These are phyloP conservation scores for Perodicticus potto DNA, from an alignment of 2,797 vertebrate genomes.

Conservation along the genomic window DNA sequence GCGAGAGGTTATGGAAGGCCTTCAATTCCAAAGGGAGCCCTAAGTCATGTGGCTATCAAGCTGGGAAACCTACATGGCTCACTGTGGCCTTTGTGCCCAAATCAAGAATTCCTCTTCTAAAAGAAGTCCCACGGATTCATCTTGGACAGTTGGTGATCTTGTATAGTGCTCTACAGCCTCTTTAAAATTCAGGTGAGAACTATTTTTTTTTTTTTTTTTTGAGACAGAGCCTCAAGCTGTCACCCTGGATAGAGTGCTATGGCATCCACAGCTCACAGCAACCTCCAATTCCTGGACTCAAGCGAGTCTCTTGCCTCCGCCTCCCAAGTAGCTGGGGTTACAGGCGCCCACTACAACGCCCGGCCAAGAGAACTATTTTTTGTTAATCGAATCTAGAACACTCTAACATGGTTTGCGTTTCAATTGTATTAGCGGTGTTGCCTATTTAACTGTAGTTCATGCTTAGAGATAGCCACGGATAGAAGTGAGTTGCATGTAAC, in stretches of 20 bases:
- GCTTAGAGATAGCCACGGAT: constrained; percentile 48
- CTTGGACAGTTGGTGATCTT: constrained; percentile 29
- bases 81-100: background rate
- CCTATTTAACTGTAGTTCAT: constrained; percentile 54
- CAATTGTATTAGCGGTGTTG: background rate
- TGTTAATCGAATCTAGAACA: constrained; percentile 11
- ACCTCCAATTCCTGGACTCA: too few species aligned
- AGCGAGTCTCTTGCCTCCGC: too few species aligned
- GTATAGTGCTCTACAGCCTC: background rate
- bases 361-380: background rate
- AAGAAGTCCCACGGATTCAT: background rate
- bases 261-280: too few species aligned
- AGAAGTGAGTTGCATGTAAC: constrained; percentile 55
- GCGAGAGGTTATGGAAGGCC: background rate
- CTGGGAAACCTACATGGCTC: background rate
- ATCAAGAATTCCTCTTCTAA: background rate
- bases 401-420: background rate
- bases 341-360: too few species aligned
- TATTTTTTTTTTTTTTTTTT: too few species aligned
- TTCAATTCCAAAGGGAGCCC: background rate
- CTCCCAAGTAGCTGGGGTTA: too few species aligned
- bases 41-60: background rate
- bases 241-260: too few species aligned
- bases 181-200: background rate
- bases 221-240: too few species aligned